Base-by-base conservation (phyloP, 1,140 invertebrate genomes). In the Pogonognathellus flavescens region DNA sequence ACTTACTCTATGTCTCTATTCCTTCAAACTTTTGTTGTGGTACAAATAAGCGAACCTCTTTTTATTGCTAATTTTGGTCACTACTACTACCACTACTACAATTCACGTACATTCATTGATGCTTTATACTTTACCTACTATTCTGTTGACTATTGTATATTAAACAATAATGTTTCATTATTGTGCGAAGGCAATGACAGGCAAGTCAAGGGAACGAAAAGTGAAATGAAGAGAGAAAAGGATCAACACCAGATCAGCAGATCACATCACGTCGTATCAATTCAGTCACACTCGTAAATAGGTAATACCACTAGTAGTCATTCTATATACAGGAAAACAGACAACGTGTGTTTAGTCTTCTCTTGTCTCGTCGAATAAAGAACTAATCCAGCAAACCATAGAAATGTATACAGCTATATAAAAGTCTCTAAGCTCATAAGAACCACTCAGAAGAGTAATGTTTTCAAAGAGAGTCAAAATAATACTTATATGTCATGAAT, bases 91-190 rank as follows among this genome's bases (percentile, higher is more conserved):
- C n/a, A n/a, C n/a, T n/a, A n/a, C n/a, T n/a, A n/a, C n/a, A n/a
- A n/a, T n/a, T n/a, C n/a, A n/a, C n/a, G n/a, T n/a, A n/a, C n/a
- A 41, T 41, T 41, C 31, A 1, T 6, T 41, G 31, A 41, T 41
- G 31, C 1, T n/a, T n/a, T n/a, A n/a, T n/a, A n/a, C n/a, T n/a
- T n/a, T 41, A 41, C 31, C n/a, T 49, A 31, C 31, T n/a, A 20
- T 66, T 66, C 20, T 66, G 62, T 66, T 66, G 70, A 49, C 13
- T 76, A 31, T 76, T 25, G 41, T 31, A 84, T 50, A 84, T 59
- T 57, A 84, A 80, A 84, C 83, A 84, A 31, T 72, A 31, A n/a
- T 62, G 50, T 70, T 62, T 31, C 60, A 86, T 13, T 25, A 66
- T 66, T 66, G 18, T 41, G 62, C 25, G 20, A 14, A 25, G 62